Evolutionary conservation across 1,140 invertebrate species (phyloP).

Genomic region (Pseudomyrmex flavicornis): DNA sequence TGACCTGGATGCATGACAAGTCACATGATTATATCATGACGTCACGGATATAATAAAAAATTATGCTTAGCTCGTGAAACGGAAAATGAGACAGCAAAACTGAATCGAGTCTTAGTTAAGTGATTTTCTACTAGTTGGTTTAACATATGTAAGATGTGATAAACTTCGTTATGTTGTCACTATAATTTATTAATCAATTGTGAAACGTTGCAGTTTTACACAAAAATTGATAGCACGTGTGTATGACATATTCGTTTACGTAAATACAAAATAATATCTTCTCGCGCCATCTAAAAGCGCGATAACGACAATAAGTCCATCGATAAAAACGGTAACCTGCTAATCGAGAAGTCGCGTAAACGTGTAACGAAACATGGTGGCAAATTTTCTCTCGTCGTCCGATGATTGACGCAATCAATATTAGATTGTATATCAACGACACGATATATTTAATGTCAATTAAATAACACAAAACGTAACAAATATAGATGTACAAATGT

Average conservation of each 20-base stretch:
- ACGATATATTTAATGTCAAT: no score
- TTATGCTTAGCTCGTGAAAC: background rate
- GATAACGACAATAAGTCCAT: background rate
- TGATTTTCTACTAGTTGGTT: no score
- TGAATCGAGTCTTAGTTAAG: no score
- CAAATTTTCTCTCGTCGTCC: background rate
- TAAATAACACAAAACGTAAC: no score
- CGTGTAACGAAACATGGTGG: no score
- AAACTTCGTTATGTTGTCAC: background rate
- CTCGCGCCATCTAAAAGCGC: slow-evolving; percentile 10
- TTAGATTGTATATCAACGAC: no score
- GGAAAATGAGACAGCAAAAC: background rate
- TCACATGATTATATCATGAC: slow-evolving; percentile 32
- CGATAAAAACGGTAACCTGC: slow-evolving; percentile 5
- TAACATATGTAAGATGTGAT: no score
- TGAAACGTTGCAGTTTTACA: background rate
- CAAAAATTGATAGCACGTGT: background rate
- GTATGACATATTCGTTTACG: background rate
- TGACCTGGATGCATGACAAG: no score
- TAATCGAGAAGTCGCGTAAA: background rate
- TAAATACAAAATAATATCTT: background rate
- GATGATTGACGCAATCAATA: no score
- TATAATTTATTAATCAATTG: background rate
- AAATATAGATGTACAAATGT: no score
- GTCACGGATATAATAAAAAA: slow-evolving; percentile 53